These are phyloP conservation scores for Phasia obesa DNA, from an alignment of 2,888 invertebrate genomes.

Conservation along the genomic window DNA sequence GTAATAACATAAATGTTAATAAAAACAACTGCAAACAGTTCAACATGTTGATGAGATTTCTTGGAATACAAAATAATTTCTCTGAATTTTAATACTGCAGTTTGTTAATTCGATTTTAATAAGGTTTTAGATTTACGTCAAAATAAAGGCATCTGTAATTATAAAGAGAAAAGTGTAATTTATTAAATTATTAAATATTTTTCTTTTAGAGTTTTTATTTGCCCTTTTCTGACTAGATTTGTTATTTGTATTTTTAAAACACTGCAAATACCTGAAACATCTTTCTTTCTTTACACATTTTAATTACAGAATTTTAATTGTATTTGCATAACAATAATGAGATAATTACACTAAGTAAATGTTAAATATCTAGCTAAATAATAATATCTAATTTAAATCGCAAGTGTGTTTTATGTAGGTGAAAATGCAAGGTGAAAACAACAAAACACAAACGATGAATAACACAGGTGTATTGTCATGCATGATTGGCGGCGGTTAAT, in stretches of 20 bases:
- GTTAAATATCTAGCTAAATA: not conserved
- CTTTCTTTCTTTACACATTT: too few species aligned
- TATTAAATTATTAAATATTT: not conserved
- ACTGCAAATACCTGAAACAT: too few species aligned
- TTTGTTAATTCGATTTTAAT: not conserved
- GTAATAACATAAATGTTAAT: conserved; percentile 54
- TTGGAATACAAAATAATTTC: not conserved
- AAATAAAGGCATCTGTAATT: conserved; percentile 36
- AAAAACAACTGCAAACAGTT: conserved; percentile 46
- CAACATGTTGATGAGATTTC: conserved; percentile 48
- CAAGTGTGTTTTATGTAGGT: not conserved
- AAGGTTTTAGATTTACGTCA: not conserved
- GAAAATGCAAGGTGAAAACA: not conserved
- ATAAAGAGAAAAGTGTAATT: not conserved
- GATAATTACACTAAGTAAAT: not conserved
- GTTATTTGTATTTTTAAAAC: too few species aligned
- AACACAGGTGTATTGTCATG: conserved; percentile 62
- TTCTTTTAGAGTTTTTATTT: too few species aligned
- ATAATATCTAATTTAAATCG: not conserved
- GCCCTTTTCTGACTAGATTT: too few species aligned
- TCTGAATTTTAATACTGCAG: conserved; percentile 13
- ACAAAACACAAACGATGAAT: not conserved
- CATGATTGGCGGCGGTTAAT: conserved; percentile 58
- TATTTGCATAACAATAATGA: not conserved
- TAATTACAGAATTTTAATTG: too few species aligned